Evolutionary conservation across 2,888 invertebrate species (phyloP).

Genomic region (Frankliniella fusca): DNA sequence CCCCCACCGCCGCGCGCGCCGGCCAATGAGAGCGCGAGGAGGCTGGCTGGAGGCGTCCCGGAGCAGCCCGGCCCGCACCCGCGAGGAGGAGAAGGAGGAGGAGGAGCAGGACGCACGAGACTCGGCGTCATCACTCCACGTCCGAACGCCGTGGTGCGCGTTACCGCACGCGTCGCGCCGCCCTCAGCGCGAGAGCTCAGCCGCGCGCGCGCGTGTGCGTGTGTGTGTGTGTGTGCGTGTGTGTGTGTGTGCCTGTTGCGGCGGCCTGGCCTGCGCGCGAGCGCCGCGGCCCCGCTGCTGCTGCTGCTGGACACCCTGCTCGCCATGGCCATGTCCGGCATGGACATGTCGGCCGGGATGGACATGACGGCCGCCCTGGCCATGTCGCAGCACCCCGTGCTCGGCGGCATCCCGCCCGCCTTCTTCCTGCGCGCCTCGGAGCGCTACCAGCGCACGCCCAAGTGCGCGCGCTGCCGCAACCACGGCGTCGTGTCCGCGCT

Average conservation of each 20-base stretch:
- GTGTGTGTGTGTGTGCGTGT: not conserved
- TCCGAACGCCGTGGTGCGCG: not conserved
- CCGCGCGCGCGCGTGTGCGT: not conserved
- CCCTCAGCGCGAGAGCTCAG: not conserved
- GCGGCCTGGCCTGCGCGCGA: not conserved
- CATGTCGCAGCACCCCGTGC: constrained; percentile 66
- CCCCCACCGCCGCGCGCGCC: not conserved
- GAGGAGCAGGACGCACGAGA: not conserved
- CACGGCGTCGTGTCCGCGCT: constrained; percentile 95
- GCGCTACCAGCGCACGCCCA: constrained; percentile 92
- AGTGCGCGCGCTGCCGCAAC: constrained; percentile 95
- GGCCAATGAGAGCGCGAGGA: not conserved
- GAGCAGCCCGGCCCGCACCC: not conserved
- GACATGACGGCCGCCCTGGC: constrained; percentile 69
- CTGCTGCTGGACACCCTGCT: too few species aligned
- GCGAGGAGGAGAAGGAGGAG: not conserved
- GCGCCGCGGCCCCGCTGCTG: not conserved
- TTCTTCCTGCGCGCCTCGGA: constrained; percentile 83
- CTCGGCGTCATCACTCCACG: not conserved
- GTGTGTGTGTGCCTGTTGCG: not conserved
- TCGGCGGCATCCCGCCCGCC: constrained; percentile 71
- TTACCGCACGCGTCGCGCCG: not conserved
- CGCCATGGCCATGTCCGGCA: constrained; percentile 43
- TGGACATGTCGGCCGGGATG: constrained; percentile 81
- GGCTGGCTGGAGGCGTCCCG: not conserved